Conservation (phyloP, 2,888 invertebrate genomes). For the Cryptops parisi region DNA sequence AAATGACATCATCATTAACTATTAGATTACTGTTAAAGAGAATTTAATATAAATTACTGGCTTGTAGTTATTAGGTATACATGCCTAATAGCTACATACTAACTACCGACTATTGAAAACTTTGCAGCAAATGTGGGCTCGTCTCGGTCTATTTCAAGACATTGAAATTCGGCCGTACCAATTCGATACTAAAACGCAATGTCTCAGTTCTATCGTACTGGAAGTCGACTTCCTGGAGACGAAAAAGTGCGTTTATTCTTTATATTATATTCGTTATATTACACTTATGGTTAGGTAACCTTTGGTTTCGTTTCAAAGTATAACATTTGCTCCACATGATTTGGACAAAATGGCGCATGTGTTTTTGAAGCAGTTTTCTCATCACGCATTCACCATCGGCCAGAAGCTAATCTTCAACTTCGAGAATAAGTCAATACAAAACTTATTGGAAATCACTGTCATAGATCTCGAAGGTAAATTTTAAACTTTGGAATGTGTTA, state of each 20-base stretch:
- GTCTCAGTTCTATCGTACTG: slow-evolving; percentile 65
- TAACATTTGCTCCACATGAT: slow-evolving; percentile 78
- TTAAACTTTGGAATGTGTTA: too few species aligned
- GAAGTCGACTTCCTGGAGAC: slow-evolving; percentile 90
- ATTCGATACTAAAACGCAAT: slow-evolving; percentile 49
- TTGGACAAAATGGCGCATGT: slow-evolving; percentile 93
- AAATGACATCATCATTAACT: too few species aligned
- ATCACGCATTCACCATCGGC: slow-evolving; percentile 77
- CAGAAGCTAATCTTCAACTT: slow-evolving; percentile 85
- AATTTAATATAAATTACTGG: too few species aligned
- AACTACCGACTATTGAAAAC: background rate
- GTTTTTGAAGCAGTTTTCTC: slow-evolving; percentile 75
- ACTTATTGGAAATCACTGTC: slow-evolving; percentile 62
- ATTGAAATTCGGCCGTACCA: slow-evolving; percentile 68
- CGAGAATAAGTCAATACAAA: slow-evolving; percentile 78
- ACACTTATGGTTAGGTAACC: background rate
- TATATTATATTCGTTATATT: too few species aligned
- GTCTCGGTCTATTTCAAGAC: slow-evolving; percentile 77
- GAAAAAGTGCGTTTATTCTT: slow-evolving; percentile 61
- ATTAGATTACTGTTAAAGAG: too few species aligned
- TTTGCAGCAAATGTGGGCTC: slow-evolving; percentile 76
- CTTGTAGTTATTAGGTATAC: too few species aligned
- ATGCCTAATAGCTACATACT: background rate
- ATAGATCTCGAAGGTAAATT: slow-evolving; percentile 84
- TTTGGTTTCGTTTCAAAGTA: slow-evolving; percentile 31